Evolutionary conservation across 2,113 vertebrate species (phyloP).

Genomic region (Syrmaticus mikado): DNA sequence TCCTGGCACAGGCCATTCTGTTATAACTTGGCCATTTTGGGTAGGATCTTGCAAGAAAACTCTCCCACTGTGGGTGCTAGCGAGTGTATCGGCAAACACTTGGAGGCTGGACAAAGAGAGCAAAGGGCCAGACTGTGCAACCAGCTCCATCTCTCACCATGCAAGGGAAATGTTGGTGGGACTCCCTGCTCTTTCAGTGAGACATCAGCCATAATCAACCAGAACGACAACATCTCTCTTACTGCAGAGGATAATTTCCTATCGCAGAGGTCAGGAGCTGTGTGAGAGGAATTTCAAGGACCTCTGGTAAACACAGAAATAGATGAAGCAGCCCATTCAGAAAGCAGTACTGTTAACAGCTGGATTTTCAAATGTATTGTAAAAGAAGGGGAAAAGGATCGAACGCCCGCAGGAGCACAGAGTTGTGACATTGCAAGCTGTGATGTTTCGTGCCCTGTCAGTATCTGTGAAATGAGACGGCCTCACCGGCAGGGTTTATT

Average conservation of each 20-base stretch:
- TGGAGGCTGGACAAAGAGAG: background rate
- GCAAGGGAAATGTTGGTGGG: background rate
- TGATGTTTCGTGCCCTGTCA: rapidly evolving
- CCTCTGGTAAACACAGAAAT: background rate
- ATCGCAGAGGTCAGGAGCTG: background rate
- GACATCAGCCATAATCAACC: background rate
- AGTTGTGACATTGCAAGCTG: background rate
- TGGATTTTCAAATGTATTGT: background rate
- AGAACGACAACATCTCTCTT: background rate
- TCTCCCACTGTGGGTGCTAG: background rate
- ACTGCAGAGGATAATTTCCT: background rate
- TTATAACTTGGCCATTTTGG: background rate
- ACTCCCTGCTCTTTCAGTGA: background rate
- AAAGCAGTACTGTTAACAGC: conserved; percentile 22
- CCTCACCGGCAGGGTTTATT: background rate
- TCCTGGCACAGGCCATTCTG: rapidly evolving
- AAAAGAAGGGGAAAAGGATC: background rate
- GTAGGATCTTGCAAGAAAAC: background rate
- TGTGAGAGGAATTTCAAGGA: conserved; percentile 50
- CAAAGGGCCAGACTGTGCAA: background rate
- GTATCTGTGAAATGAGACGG: background rate
- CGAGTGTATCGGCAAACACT: background rate
- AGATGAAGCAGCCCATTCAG: conserved; percentile 10
- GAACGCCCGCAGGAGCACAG: background rate
- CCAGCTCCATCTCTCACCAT: background rate